Evolutionary conservation across 2,797 vertebrate genomes (phyloP), one percentile per base, ranked within the genome.

Genomic region (Triplophysa yarkandensis): DNA sequence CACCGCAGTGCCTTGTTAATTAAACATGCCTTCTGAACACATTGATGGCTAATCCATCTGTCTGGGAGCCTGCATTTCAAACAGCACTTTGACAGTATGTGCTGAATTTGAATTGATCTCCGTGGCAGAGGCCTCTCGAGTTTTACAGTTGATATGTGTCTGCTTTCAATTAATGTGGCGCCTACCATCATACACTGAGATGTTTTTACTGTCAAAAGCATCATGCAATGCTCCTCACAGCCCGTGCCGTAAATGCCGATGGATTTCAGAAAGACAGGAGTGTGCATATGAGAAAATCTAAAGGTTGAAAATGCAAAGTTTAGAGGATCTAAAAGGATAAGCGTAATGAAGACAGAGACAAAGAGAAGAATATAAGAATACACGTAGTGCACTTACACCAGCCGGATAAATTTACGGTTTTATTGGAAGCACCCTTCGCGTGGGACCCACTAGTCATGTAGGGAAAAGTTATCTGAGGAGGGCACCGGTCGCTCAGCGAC

Each of bases 371-470:
- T 19, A 50, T 67, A 71, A 52, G 36, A 75, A 66, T 52, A 32
- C 0, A 10, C 39, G 67, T 72, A 79, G 52, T 72, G 57, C 46
- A 63, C 77, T 25, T 32, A 82, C 62, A 68, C 75, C n/a, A n/a
- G n/a, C n/a, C 74, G 60, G 65, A 16, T 6, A 80, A 83, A 83
- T 85, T 67, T 82, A 80, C 77, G 76, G 83, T 83, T 87, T 85
- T 80, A 83, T 44, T 78, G 78, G 64, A 68, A 66, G 76, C 78
- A 64, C 61, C 62, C 46, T 76, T 63, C 76, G 77, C 74, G 79
- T 79, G 52, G 44, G 57, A 85, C 83, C 83, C 57, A 36, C 76
- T 85, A 76, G 82, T 84, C 83, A 82, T 80, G 81, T 87, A 83
- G 73, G 63, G 46, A 64, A 60, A 82, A 81, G 73, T 83, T 80